phyloP scores from a whole-genome alignment of 2,113 vertebrate genomes.

The Ovibos moschatus region DNA sequence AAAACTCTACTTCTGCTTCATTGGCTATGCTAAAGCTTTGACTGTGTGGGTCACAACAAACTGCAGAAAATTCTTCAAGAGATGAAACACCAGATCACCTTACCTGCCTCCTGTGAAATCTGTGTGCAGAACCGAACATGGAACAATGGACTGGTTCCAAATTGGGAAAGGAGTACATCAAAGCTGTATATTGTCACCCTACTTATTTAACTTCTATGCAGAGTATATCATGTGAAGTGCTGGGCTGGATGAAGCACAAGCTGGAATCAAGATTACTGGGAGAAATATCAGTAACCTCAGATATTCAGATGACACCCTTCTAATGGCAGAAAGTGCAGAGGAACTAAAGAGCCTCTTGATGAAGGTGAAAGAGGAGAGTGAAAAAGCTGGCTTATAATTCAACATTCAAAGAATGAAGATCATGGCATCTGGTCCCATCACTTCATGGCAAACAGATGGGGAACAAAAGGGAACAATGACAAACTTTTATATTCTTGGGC shows the following conservation, averaged over 20 bases:
- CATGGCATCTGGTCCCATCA: too few species aligned
- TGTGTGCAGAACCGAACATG: not conserved
- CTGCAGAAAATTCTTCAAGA: not conserved
- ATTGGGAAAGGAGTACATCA: not conserved
- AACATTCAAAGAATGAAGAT: too few species aligned
- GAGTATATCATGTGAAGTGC: too few species aligned
- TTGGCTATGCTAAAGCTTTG: not conserved
- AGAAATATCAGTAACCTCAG: too few species aligned
- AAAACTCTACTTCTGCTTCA: not conserved
- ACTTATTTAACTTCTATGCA: not conserved
- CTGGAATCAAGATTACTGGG: too few species aligned
- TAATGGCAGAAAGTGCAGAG: too few species aligned
- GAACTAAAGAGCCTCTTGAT: too few species aligned
- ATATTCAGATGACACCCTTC: too few species aligned
- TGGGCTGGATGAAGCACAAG: too few species aligned
- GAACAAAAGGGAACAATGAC: not conserved
- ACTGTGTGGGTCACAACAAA: not conserved
- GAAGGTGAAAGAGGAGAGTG: too few species aligned
- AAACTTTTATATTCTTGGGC: not conserved
- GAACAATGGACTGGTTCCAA: not conserved
- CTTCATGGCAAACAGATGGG: too few species aligned
- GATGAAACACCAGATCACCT: not conserved
- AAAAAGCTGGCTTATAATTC: too few species aligned
- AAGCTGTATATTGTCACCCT: not conserved
- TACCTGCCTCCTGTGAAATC: fast-evolving